Percentiles rank a stretch among this genome's conserved stretches.
Conservation (phyloP, 2,113 vertebrate genomes). For the Perca fluviatilis region DNA sequence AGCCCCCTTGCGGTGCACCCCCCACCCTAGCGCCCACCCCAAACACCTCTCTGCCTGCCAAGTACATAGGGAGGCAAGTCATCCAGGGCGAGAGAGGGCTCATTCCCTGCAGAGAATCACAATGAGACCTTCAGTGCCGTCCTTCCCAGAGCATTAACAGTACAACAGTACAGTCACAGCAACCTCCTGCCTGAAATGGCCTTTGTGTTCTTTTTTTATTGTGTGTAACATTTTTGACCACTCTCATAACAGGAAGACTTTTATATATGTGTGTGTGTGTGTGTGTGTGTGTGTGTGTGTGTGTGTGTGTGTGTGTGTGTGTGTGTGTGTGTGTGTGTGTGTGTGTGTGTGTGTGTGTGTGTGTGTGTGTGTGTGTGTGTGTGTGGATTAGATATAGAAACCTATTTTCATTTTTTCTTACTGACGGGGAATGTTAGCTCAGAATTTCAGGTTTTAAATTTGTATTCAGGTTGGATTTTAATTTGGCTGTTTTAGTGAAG, state of each 20-base stretch:
- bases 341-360: too few relatives aligned
- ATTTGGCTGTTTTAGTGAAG: not conserved
- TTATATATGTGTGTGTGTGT: not conserved
- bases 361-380: too few relatives aligned
- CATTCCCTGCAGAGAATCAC: conserved; percentile 80
- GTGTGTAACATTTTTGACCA: conserved; percentile 21
- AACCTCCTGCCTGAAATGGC: conserved; percentile 15
- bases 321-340: too few relatives aligned
- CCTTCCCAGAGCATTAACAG: conserved; percentile 55
- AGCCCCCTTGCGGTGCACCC: conserved; percentile 67
- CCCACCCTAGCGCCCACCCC: conserved; percentile 56
- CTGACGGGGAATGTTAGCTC: not conserved
- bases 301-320: too few relatives aligned
- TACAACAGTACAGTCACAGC: conserved; percentile 60
- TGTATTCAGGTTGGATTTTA: not conserved
- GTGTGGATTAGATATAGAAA: too few relatives aligned
- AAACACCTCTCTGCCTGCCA: conserved; percentile 80
- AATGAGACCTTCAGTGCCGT: conserved; percentile 75
- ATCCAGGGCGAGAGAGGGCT: conserved; percentile 70
- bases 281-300: too few relatives aligned
- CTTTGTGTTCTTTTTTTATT: conserved; percentile 21
- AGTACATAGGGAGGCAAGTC: conserved; percentile 77
- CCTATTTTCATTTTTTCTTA: not conserved
- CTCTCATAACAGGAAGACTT: not conserved
- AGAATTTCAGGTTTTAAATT: not conserved